Evolutionary conservation across 2,797 vertebrate genomes (phyloP).

Genomic region (Coccyzus lansbergi): DNA sequence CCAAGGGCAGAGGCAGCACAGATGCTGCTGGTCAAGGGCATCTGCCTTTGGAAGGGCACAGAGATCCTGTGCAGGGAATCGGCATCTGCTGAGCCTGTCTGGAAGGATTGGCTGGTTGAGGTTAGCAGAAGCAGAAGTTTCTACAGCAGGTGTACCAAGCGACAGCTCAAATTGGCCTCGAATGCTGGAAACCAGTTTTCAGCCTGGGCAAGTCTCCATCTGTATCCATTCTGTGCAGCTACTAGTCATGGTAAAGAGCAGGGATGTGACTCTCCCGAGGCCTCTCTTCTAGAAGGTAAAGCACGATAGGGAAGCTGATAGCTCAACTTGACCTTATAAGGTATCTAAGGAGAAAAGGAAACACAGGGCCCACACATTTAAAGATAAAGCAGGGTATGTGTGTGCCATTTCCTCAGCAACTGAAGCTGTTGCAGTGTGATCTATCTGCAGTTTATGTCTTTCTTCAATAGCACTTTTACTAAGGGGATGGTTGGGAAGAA

Average conservation of each 20-base stretch:
- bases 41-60: slow-evolving; percentile 28
- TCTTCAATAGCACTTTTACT: background rate
- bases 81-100: background rate
- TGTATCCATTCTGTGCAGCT: slow-evolving; percentile 44
- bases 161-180: slow-evolving; percentile 2
- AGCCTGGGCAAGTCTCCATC: slow-evolving; percentile 41
- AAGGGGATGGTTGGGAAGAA: background rate
- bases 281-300: slow-evolving; percentile 12
- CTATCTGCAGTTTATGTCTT: background rate
- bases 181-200: slow-evolving; percentile 16
- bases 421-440: background rate
- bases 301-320: background rate
- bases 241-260: background rate
- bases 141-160: background rate
- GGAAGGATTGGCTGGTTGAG: slow-evolving; percentile 8
- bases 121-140: slow-evolving; percentile 41
- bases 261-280: slow-evolving; percentile 1
- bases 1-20: slow-evolving; percentile 2
- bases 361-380: background rate
- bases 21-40: background rate
- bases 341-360: background rate
- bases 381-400: background rate
- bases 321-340: background rate
- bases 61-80: background rate
- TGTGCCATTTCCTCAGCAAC: background rate